Conservation (phyloP, 2,113 vertebrate species). For the Clarias batrachus region DNA sequence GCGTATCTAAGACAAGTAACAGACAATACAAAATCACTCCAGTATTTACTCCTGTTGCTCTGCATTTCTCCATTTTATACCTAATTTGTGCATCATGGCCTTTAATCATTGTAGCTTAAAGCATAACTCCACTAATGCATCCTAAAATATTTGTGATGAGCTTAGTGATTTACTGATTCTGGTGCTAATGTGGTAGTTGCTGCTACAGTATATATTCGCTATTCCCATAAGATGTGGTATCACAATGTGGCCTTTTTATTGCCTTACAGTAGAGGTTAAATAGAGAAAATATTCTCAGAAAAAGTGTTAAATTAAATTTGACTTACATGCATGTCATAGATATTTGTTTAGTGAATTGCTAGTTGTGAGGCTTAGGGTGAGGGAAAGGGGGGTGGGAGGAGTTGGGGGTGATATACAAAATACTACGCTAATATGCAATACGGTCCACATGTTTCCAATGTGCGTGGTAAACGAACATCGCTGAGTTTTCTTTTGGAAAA, state of each 20-base stretch:
- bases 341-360: not conserved
- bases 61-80: not conserved
- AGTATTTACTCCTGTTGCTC: constrained; percentile 3
- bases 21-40: constrained; percentile 41
- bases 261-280: not conserved
- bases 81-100: not conserved
- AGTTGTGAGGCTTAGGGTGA: not conserved
- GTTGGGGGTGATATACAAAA: too few species aligned
- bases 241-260: not conserved
- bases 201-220: not conserved
- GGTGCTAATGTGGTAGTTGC: not conserved
- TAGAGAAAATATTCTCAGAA: not conserved
- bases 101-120: not conserved
- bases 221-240: not conserved
- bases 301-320: not conserved
- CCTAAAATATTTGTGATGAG: not conserved
- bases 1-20: constrained; percentile 39
- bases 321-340: not conserved
- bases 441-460: too few species aligned
- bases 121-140: not conserved
- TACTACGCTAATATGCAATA: too few species aligned
- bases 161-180: not conserved
- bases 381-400: too few species aligned
- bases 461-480: too few species aligned
- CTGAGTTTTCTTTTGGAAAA: too few species aligned